phyloP scores from a whole-genome alignment of 2,888 invertebrate genomes.

The Cordylochernes scorpioides region DNA sequence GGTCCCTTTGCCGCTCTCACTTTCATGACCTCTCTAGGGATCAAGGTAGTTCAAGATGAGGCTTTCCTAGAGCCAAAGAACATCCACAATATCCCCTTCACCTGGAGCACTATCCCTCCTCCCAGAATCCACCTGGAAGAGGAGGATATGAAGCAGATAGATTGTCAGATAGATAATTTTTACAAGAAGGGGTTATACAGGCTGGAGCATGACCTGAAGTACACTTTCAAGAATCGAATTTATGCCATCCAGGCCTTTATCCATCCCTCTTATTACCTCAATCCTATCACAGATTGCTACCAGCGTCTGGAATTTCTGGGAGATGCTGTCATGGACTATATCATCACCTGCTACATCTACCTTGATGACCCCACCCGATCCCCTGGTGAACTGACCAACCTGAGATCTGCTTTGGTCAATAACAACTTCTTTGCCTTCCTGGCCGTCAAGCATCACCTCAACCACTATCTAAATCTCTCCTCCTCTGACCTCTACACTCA shows the following conservation, averaged over 20 bases:
- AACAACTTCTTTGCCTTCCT: constrained; percentile 79
- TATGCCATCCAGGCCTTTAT: constrained; percentile 68
- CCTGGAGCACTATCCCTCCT: background rate
- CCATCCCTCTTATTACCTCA: constrained; percentile 59
- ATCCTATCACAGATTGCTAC: constrained; percentile 38
- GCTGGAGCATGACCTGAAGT: constrained; percentile 32
- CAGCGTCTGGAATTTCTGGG: constrained; percentile 53
- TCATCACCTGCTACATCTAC: constrained; percentile 60
- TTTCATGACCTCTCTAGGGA: constrained; percentile 3
- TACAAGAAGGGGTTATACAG: constrained; percentile 24
- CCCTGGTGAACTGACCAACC: constrained; percentile 68
- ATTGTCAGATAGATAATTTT: too few relatives aligned
- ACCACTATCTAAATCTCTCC: constrained; percentile 37
- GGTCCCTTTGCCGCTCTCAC: constrained; percentile 23
- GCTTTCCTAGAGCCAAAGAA: background rate
- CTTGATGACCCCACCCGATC: constrained; percentile 38
- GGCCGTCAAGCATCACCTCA: constrained; percentile 54
- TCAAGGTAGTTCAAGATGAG: background rate
- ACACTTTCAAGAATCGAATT: constrained; percentile 48
- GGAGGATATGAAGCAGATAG: background rate
- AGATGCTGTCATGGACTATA: constrained; percentile 58
- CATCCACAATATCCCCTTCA: background rate
- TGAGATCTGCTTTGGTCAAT: constrained; percentile 80
- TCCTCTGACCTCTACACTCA: too few relatives aligned
- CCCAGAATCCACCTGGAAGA: background rate